Evolutionary conservation across 2,113 vertebrate genomes (phyloP).

Genomic region (Cepphus grylle): DNA sequence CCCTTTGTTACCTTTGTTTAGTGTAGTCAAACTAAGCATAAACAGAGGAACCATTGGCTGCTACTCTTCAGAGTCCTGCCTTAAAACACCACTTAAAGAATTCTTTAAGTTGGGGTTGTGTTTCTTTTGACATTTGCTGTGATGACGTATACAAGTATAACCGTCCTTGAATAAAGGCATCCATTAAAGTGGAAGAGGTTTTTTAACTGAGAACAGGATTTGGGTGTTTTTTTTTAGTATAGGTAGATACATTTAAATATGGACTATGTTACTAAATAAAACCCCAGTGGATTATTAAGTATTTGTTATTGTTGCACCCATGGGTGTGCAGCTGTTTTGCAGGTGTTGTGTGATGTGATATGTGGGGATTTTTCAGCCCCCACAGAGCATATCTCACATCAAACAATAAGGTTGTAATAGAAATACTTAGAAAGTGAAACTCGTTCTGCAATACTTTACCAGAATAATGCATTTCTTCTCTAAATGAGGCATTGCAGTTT

Average conservation of each 20-base stretch:
- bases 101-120: not conserved
- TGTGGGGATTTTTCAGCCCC: not conserved
- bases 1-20: not conserved
- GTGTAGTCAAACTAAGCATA: not conserved
- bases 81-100: not conserved
- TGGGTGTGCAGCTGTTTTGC: not conserved
- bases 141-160: not conserved
- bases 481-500: constrained; percentile 30
- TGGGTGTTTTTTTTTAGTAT: not conserved
- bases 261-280: not conserved
- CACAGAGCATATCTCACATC: not conserved
- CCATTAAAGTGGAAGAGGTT: not conserved
- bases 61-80: not conserved
- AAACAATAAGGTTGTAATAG: not conserved
- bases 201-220: not conserved
- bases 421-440: not conserved
- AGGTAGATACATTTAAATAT: not conserved
- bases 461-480: constrained; percentile 1
- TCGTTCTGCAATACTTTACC: not conserved
- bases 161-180: not conserved
- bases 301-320: not conserved
- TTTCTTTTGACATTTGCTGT: not conserved
- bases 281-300: not conserved
- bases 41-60: not conserved
- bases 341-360: not conserved